These are phyloP conservation scores for Atethmia centrago DNA, from an alignment of 2,888 invertebrate species.

Conservation along the genomic window DNA sequence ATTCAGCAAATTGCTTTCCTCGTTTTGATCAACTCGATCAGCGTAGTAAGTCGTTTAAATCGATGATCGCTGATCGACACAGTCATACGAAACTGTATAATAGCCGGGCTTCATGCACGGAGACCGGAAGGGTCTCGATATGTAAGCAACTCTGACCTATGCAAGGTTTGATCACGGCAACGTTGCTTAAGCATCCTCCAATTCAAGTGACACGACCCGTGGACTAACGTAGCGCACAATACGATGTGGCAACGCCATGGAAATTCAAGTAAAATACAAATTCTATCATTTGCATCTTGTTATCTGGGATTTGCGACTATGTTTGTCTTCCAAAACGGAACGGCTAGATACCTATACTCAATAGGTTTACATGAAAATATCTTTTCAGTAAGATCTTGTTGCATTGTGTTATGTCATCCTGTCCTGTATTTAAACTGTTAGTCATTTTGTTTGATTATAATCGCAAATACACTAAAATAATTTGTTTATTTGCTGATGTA, in stretches of 20 bases:
- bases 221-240: neutral
- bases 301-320: neutral
- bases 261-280: slow-evolving; percentile 5
- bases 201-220: slow-evolving; percentile 3
- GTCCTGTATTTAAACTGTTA: neutral
- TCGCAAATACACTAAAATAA: neutral
- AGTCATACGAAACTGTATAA: neutral
- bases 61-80: neutral
- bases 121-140: slow-evolving; percentile 12
- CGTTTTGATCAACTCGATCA: neutral
- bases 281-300: neutral
- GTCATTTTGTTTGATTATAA: neutral
- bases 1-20: neutral
- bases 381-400: neutral
- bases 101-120: neutral
- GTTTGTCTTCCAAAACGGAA: too few relatives aligned
- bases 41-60: neutral
- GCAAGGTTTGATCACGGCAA: slow-evolving; percentile 13
- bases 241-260: neutral
- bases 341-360: too few relatives aligned
- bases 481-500: neutral
- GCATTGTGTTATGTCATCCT: neutral
- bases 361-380: neutral
- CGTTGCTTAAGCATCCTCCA: slow-evolving; percentile 4
- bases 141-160: slow-evolving; percentile 23